These are phyloP conservation scores for Holothuria scabra DNA, from an alignment of 53 echinoderm and acorn worm species.

Conservation along the genomic window DNA sequence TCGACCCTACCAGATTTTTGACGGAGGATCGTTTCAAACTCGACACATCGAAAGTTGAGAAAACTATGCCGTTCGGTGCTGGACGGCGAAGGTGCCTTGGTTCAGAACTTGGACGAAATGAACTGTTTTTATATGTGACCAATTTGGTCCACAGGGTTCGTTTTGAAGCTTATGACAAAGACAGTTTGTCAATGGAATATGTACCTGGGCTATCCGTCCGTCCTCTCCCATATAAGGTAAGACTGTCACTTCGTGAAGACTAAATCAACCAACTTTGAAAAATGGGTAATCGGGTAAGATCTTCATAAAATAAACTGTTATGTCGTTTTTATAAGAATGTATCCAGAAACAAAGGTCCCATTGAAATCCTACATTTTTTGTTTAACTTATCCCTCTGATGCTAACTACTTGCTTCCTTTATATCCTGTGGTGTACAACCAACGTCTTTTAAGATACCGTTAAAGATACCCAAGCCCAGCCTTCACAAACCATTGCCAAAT, in stretches of 20 bases:
- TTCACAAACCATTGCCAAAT: no score
- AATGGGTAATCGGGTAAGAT: no score
- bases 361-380: no score
- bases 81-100: constrained; percentile 94
- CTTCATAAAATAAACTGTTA: no score
- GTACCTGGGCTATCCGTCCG: constrained; percentile 73
- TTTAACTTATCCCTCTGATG: no score
- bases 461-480: no score
- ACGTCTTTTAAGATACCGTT: no score
- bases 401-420: no score
- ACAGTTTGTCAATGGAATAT: constrained; percentile 57
- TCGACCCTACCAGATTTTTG: constrained; percentile 84
- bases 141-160: constrained; percentile 77
- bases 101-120: constrained; percentile 80
- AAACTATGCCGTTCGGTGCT: constrained; percentile 82
- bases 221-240: constrained; percentile 81
- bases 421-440: no score
- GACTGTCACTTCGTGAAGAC: constrained; percentile 47
- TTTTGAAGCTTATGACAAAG: constrained; percentile 67
- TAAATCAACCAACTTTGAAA: background rate
- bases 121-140: constrained; percentile 88
- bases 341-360: no score
- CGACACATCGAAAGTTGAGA: constrained; percentile 73
- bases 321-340: no score
- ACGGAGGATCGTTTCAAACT: constrained; percentile 59